Base-by-base conservation (phyloP, 30 jellyfish, hydroid and myxozoan genomes). In the Nemopilema nomurai region DNA sequence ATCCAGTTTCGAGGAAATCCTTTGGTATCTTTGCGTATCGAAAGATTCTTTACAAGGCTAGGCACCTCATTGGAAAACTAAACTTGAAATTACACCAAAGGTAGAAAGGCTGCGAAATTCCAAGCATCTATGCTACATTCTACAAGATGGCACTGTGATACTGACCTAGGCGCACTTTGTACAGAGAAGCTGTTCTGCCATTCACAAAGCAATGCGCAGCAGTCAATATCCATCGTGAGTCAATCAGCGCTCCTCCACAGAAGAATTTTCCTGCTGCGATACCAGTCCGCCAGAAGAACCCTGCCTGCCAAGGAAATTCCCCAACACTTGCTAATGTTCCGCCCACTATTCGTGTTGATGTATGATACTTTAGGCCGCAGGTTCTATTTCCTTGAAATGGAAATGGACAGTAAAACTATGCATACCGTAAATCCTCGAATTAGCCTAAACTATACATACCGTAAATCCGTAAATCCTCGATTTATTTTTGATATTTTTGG, bases 291-390 rank as follows among this genome's bases (percentile, higher is more conserved):
- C 98, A 92, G 72, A 80, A 74, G 51, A 92, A 30, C 3, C 86
- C 96, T 0, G 95, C 94, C 62, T 92, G 98, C 98, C 98, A 92
- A 26, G 98, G 98, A 28, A 92, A 92, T 80, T 87, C 97, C 22
- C 93, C 88, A 21, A 41, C 69, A 30, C 17, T 31, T 31, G 96
- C 95, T 27, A 79, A 24, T 32, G 73, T 67, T 19, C 98, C 98
- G 25, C 98, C 98, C 4, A 92, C 96, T 3, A 92, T 87, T 70
- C 98, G 74, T 57, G 87, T 92, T n/a, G 83, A 23, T 28, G 50
- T 4, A 67, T 87, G 87, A 69, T 53, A 49, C 49, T 76, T 78
- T 0, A 71, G 81, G 4, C 95, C 95, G 53, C 95, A 86, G 19
- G 74, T 28, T 24, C 19, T 29, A 33, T 26, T 62, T 1, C 92